Evolutionary conservation across 2,797 vertebrate species (phyloP), one percentile per base, ranked within the genome.

Genomic region (Arrhamphus sclerolepis): DNA sequence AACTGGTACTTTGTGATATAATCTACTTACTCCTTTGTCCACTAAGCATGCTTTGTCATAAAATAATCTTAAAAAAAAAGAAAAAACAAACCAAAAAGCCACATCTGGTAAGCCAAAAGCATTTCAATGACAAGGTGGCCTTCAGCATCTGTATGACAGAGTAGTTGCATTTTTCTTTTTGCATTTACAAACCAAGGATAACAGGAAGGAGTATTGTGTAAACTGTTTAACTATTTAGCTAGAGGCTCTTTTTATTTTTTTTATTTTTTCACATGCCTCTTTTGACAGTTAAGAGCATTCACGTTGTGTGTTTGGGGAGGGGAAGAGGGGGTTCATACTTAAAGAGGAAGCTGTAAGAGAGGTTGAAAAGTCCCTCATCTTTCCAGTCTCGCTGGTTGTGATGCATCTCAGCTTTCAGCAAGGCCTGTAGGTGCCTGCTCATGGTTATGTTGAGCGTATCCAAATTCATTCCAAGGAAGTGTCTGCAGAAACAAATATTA

Each of bases 331-430:
- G 26, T 10, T 16, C 86, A 51, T 90, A 96, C 96, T 94, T 93
- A 80, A 96, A 92, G 52, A 96, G 88, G 19, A 89, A 38, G 19
- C 90, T 73, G 66, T 95, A 96, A 34, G 85, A 92, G 59, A 97
- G 90, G 55, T 90, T 58, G 20, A 97, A 93, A 13, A 96, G 90
- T 7, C 91, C 92, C 9, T 85, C 86, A 48, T 92, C 80, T 29
- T 84, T 93, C 96, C 95, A 95, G 84, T 91, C 83, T 18, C 73
- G 68, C 81, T 68, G 86, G 39, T 83, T 85, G 11, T 59, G 73
- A 1, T 51, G 14, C 10, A 71, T 72, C 41, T 93, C 87, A 0
- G 75, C 81, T 82, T 91, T 86, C 83, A 96, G 70, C 48, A 93
- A 19, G 0, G 70, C 81, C 62, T 58, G 59, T 26, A 96, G 89